Conservation (phyloP, 2,888 invertebrate genomes). For the Phaonia tiefii region DNA sequence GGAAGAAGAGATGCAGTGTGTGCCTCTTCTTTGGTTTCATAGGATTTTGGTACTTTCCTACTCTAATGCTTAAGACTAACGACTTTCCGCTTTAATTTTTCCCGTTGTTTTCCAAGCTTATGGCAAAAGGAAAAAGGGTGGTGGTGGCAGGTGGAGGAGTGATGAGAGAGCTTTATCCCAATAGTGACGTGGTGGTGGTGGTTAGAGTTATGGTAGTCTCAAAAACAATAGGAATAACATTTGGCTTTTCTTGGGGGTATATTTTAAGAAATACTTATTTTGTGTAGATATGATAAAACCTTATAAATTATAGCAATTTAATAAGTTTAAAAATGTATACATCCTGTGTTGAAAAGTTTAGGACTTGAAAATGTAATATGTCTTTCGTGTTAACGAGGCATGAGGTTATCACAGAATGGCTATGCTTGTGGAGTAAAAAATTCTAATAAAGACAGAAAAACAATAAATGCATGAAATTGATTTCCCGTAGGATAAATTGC, state of each 20-base stretch:
- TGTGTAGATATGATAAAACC: constrained; percentile 73
- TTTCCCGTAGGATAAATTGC: too few relatives aligned
- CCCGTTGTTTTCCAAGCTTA: not conserved
- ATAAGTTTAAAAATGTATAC: constrained; percentile 78
- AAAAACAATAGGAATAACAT: constrained; percentile 32
- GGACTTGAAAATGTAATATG: too few relatives aligned
- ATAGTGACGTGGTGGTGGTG: not conserved
- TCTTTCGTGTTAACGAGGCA: too few relatives aligned
- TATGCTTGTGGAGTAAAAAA: too few relatives aligned
- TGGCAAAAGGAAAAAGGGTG: not conserved
- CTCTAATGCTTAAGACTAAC: constrained; percentile 56
- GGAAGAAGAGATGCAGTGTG: not conserved
- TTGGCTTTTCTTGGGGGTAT: constrained; percentile 8
- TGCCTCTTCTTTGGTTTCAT: constrained; percentile 45
- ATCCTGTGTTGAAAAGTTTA: constrained; percentile 69
- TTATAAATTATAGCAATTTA: constrained; percentile 79
- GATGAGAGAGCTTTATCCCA: too few relatives aligned
- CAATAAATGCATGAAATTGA: too few relatives aligned
- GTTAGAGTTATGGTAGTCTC: constrained; percentile 9
- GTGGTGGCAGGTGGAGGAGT: not conserved
- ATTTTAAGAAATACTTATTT: not conserved
- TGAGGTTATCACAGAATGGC: too few relatives aligned
- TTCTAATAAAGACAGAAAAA: too few relatives aligned
- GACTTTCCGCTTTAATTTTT: constrained; percentile 45
- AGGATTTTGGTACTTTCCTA: constrained; percentile 60